Percentiles rank a stretch among this genome's conserved stretches.
Evolutionary conservation across 2,113 vertebrate species (phyloP).

Genomic region (Sorex araneus): DNA sequence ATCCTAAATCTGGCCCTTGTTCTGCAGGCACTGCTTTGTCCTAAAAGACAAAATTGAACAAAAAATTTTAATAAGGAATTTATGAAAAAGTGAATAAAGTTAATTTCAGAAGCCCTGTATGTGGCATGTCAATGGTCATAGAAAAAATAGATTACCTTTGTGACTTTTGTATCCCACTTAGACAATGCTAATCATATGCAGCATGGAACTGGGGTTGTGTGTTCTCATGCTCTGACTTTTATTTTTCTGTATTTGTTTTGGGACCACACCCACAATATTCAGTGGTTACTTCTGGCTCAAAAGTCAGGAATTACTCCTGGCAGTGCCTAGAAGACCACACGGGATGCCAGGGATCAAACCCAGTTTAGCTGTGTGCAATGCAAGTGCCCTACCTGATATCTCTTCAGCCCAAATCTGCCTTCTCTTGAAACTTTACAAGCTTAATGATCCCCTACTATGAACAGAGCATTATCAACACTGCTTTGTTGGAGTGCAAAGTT

Average conservation of each 20-base stretch:
- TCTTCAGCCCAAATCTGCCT: background rate
- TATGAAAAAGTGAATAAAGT: slow-evolving; percentile 26
- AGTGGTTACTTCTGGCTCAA: too few species aligned
- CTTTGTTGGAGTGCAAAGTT: background rate
- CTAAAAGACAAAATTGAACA: slow-evolving; percentile 51
- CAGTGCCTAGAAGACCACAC: too few species aligned
- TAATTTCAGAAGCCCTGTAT: slow-evolving; percentile 20
- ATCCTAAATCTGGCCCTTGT: slow-evolving; percentile 1
- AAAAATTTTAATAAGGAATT: slow-evolving; percentile 29
- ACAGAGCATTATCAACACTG: slow-evolving; percentile 3
- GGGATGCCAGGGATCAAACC: too few species aligned
- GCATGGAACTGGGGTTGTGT: background rate
- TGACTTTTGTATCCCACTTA: background rate
- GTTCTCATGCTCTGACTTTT: background rate
- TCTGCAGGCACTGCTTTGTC: background rate
- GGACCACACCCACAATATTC: too few species aligned
- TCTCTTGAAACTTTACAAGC: slow-evolving; percentile 44
- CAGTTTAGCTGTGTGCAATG: too few species aligned
- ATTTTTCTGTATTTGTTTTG: too few species aligned
- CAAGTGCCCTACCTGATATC: too few species aligned
- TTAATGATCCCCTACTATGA: slow-evolving; percentile 8
- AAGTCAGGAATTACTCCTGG: too few species aligned
- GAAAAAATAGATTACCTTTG: slow-evolving; percentile 34
- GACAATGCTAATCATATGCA: background rate
- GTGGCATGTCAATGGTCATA: background rate